phyloP scores from a whole-genome alignment of 1,140 invertebrate species.

The Drosophila sechellia region DNA sequence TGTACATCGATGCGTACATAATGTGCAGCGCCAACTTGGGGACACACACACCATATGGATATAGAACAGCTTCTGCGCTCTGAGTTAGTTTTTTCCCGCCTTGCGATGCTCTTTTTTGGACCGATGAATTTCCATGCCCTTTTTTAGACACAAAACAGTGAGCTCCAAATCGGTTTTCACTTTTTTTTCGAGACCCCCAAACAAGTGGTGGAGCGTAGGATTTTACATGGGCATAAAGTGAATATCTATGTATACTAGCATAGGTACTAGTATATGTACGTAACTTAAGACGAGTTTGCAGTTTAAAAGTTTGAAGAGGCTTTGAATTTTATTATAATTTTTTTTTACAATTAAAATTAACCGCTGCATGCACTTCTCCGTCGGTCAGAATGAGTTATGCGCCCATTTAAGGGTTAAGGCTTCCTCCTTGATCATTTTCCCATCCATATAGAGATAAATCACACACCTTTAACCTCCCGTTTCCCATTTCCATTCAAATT shows the following conservation, averaged over 20 bases:
- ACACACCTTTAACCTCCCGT: constrained; percentile 38
- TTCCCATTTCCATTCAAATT: constrained; percentile 2
- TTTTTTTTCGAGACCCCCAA: constrained; percentile 6
- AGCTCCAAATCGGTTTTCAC: constrained; percentile 33
- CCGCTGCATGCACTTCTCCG: not conserved
- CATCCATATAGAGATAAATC: constrained; percentile 18
- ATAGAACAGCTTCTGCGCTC: constrained; percentile 17
- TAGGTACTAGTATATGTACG: too few species aligned
- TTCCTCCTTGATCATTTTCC: not conserved
- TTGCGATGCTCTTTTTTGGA: constrained; percentile 29
- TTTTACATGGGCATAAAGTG: constrained; percentile 1
- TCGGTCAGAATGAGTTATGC: not conserved
- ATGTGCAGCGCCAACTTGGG: constrained; percentile 6
- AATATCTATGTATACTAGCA: not conserved
- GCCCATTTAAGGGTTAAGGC: not conserved
- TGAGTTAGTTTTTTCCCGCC: constrained; percentile 17
- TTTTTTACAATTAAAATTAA: not conserved
- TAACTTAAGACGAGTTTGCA: not conserved
- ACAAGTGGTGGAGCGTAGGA: constrained; percentile 2
- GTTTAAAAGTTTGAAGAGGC: not conserved
- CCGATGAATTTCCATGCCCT: constrained; percentile 40
- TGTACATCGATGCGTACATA: constrained; percentile 2
- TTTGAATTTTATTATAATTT: not conserved
- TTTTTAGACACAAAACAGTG: constrained; percentile 33
- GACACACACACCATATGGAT: constrained; percentile 3